Conservation (phyloP, 2,888 invertebrate genomes). For the Drosophila hamatofila region DNA sequence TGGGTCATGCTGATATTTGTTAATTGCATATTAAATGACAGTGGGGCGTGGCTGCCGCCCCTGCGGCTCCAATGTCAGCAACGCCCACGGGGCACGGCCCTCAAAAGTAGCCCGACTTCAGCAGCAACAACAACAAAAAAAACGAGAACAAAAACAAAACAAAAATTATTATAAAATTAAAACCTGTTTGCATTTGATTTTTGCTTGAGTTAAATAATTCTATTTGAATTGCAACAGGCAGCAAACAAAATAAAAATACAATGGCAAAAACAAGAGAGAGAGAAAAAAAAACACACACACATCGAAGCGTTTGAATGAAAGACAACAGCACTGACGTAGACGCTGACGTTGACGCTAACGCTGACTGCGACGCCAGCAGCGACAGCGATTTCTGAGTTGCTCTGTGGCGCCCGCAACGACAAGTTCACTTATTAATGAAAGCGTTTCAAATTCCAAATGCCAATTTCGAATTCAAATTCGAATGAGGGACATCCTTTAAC, state of each 20-base stretch:
- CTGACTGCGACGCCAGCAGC: constrained; percentile 9
- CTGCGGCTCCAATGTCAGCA: constrained; percentile 21
- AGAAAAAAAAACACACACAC: constrained; percentile 20
- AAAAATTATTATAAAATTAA: constrained; percentile 14
- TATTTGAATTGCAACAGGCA: constrained; percentile 71
- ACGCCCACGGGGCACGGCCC: constrained; percentile 29
- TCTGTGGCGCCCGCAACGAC: constrained; percentile 43
- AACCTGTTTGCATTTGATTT: constrained; percentile 72
- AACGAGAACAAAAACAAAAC: constrained; percentile 14
- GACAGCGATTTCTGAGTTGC: constrained; percentile 50
- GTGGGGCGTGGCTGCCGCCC: constrained; percentile 29
- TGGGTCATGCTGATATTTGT: constrained; percentile 68
- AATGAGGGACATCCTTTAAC: constrained; percentile 37
- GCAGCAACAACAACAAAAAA: background rate
- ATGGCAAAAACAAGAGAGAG: constrained; percentile 14
- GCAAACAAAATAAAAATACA: constrained; percentile 54
- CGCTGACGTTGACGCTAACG: constrained; percentile 15
- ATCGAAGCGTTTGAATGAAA: constrained; percentile 70
- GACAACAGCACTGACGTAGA: constrained; percentile 33
- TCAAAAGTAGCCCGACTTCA: constrained; percentile 41
- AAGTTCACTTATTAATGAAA: constrained; percentile 75
- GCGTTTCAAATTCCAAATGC: constrained; percentile 64
- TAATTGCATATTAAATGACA: constrained; percentile 54
- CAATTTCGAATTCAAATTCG: constrained; percentile 55
- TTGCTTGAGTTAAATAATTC: constrained; percentile 63